Evolutionary conservation across 2,888 invertebrate species (phyloP).

Genomic region (Psylliodes chrysocephalus): DNA sequence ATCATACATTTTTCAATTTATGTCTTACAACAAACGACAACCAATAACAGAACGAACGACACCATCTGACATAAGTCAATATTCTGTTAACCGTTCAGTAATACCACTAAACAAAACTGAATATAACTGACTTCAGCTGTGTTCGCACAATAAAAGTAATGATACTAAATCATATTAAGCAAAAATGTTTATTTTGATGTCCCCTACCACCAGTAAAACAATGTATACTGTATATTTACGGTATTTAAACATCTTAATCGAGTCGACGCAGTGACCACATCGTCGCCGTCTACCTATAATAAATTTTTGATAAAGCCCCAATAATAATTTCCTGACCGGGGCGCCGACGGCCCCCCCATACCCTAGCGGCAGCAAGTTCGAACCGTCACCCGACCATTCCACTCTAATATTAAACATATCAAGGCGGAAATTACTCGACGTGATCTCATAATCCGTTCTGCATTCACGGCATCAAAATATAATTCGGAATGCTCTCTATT

Average conservation of each 20-base stretch:
- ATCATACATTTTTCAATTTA: no score
- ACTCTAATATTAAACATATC: conserved; percentile 53
- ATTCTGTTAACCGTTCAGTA: no score
- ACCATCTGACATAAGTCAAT: no score
- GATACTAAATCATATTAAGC: no score
- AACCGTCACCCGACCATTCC: conserved; percentile 32
- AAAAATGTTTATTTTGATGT: no score
- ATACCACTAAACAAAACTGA: no score
- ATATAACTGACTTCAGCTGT: no score
- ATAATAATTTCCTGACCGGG: conserved; percentile 37
- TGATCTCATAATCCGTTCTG: conserved; percentile 50
- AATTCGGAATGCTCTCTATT: conserved; percentile 44
- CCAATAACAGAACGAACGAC: no score
- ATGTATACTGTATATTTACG: no score
- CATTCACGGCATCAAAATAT: conserved; percentile 44
- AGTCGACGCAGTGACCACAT: conserved; percentile 14
- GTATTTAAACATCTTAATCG: conserved; percentile 3
- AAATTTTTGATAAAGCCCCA: conserved; percentile 33
- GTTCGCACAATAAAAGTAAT: no score
- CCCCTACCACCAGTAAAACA: no score
- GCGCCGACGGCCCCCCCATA: conserved; percentile 11
- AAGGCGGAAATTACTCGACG: conserved; percentile 56
- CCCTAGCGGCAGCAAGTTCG: conserved; percentile 16
- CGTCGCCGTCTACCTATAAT: conserved; percentile 22
- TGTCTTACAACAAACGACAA: no score